phyloP scores from a whole-genome alignment of 2,888 invertebrate genomes.

The Athrips mouffetella region DNA sequence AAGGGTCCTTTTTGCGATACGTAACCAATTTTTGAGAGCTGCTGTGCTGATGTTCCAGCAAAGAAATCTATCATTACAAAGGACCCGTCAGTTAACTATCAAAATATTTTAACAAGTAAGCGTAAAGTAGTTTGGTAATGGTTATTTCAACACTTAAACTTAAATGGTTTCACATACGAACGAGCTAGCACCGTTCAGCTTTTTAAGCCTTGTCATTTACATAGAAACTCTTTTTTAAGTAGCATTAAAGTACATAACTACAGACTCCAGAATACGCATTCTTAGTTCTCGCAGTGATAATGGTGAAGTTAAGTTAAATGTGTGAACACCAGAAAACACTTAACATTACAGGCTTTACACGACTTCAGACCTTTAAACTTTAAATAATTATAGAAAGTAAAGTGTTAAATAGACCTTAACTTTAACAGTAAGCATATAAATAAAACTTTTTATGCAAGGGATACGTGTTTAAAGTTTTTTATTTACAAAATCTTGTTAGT shows the following conservation, averaged over 20 bases:
- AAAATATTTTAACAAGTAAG: no score
- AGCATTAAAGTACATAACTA: no score
- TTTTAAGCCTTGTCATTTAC: no score
- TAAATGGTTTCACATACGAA: no score
- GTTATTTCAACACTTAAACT: no score
- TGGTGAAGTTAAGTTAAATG: constrained; percentile 17
- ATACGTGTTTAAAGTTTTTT: neutral
- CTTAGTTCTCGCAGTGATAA: neutral
- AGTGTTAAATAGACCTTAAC: constrained; percentile 16
- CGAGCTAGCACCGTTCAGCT: no score
- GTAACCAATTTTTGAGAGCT: neutral
- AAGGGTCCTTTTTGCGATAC: neutral
- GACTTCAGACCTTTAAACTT: constrained; percentile 14
- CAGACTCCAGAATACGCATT: neutral
- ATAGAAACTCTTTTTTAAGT: no score
- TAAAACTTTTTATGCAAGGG: neutral
- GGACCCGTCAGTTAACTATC: no score
- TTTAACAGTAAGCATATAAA: constrained; percentile 5
- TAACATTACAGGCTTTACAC: constrained; percentile 26
- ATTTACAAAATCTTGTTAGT: neutral
- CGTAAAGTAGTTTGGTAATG: no score
- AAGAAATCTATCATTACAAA: no score
- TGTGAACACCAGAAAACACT: constrained; percentile 41
- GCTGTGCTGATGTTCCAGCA: no score
- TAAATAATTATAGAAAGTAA: constrained; percentile 19